Base-by-base conservation (phyloP, 2,113 vertebrate genomes). In the Hypanus sabinus region DNA sequence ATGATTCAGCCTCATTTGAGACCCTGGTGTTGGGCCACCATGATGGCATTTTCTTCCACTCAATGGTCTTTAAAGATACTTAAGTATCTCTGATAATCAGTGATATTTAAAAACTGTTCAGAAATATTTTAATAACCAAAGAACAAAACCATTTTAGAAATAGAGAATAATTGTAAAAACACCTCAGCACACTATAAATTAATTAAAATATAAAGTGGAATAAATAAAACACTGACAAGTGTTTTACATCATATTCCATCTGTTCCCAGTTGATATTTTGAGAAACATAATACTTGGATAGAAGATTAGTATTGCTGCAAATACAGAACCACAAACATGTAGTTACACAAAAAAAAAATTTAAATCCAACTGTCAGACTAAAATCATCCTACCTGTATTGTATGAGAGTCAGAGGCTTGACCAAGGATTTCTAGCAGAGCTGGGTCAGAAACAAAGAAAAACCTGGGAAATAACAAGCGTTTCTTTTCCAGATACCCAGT, bases 401-500 rank as follows among this genome's bases (percentile, higher is more conserved):
- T 96, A 90, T 96, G 96, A 4, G 95, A 95, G 94, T 96, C 96
- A 9, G 95, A 96, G 20, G 96, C 96, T 94, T 96, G 96, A 10
- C 96, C 96, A 7, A 96, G 95, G 62, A 96, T 95, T 94, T 96
- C 96, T 91, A 96, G 94, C 14, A 96, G 94, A 8, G 94, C 94
- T 6, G 96, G 96, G 93, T 96, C 96, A 20, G 96, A 96, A 62
- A 96, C 95, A 20, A 96, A 96, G 94, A 96, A 96, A 94, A 96
- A 96, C 6, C 96, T 94, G 0, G 96, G 95, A 62, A 96, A 96
- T 60, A 95, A 92, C 8, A 96, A 95, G 0, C 96, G 94, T 94
- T 96, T 96, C 94, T 96, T 96, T 94, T 96, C 96, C 94, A 96
- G 94, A 93, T 96, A 96, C 8, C 96, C 96, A 0, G 96, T 96